Percentiles rank a stretch among this genome's conserved stretches.
These are phyloP conservation scores for Cataglyphis rosenhaueri DNA, from an alignment of 2,888 invertebrate genomes.

Conservation along the genomic window DNA sequence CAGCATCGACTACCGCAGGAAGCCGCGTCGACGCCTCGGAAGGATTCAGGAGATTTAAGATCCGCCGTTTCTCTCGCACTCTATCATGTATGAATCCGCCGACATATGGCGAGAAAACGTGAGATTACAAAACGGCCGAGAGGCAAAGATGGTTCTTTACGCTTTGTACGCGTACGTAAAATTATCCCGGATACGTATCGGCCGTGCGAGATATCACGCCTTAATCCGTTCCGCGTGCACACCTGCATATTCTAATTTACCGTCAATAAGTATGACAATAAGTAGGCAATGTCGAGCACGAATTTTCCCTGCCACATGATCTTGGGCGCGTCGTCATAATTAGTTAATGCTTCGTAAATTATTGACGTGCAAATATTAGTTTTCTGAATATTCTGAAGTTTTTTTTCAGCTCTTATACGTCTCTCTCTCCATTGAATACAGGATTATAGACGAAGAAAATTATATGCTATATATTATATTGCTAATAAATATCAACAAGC, in stretches of 20 bases:
- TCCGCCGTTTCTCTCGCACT: slow-evolving; percentile 38
- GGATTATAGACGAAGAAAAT: slow-evolving; percentile 37
- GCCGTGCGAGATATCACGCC: slow-evolving; percentile 6
- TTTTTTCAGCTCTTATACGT: slow-evolving; percentile 37
- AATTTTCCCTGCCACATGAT: slow-evolving; percentile 3
- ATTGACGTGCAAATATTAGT: not conserved
- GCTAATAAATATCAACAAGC: slow-evolving; percentile 45
- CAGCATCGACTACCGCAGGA: slow-evolving; percentile 64
- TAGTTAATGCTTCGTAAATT: slow-evolving; percentile 44
- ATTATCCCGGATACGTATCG: slow-evolving; percentile 43
- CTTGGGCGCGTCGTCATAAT: slow-evolving; percentile 18
- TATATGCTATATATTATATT: slow-evolving; percentile 11
- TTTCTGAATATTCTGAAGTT: slow-evolving; percentile 17
- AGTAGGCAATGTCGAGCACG: not conserved
- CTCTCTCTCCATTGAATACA: not conserved
- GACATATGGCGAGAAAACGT: slow-evolving; percentile 15
- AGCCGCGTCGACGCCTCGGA: slow-evolving; percentile 47
- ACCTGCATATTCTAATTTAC: slow-evolving; percentile 34
- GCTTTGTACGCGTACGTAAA: not conserved
- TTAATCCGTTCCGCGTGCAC: slow-evolving; percentile 27
- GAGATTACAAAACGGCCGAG: slow-evolving; percentile 17
- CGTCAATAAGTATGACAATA: slow-evolving; percentile 37
- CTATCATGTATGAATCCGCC: not conserved
- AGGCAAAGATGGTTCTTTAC: slow-evolving; percentile 11
- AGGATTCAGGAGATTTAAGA: slow-evolving; percentile 66